A percentile compares a stretch with the other conserved stretches of the same genome.
Conservation (phyloP, 2,113 vertebrate genomes). For the Zosterops pallidus region DNA sequence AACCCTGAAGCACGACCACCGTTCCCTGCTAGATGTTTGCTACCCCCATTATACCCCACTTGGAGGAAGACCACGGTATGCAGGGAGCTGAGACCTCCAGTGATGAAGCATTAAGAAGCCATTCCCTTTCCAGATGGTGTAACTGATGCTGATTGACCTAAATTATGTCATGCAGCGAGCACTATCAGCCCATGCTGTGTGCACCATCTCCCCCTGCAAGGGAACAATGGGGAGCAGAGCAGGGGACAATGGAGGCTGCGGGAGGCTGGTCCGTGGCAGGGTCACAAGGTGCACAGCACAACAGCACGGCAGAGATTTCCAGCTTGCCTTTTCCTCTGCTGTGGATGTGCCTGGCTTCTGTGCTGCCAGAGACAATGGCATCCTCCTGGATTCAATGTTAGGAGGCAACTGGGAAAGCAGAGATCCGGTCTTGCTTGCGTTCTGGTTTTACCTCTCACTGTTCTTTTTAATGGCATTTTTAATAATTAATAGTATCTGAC, state of each 20-base stretch:
- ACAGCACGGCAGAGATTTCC: neutral
- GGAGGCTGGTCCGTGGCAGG: neutral
- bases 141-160: conserved; percentile 60
- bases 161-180: conserved; percentile 15
- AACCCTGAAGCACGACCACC: fast-evolving
- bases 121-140: conserved; percentile 45
- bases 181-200: conserved; percentile 15
- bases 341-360: neutral
- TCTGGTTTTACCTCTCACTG: neutral
- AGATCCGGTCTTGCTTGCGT: neutral
- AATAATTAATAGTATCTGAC: neutral
- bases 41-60: neutral
- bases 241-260: neutral
- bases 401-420: neutral
- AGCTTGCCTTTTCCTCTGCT: neutral
- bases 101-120: neutral
- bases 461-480: neutral
- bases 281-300: neutral
- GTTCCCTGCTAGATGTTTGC: neutral
- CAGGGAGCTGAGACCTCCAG: neutral
- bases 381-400: neutral
- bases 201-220: neutral
- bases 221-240: conserved; percentile 5
- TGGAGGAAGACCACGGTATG: neutral
- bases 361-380: fast-evolving